A percentile compares a stretch with the other conserved stretches of the same genome.
phyloP scores from a whole-genome alignment of 2,113 vertebrate genomes.

The Cairina moschata region DNA sequence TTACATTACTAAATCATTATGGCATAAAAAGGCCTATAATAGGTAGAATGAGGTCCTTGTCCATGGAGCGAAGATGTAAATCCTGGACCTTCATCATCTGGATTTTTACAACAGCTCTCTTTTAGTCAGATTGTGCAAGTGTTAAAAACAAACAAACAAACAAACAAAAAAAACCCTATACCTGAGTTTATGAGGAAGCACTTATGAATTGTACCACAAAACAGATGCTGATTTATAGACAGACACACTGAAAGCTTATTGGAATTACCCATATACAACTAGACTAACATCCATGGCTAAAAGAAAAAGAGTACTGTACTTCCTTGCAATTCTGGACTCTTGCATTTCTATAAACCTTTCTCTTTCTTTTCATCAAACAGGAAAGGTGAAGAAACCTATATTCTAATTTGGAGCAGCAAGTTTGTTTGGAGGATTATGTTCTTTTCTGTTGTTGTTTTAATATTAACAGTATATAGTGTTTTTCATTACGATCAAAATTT shows the following conservation, averaged over 20 bases:
- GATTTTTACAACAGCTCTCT: background rate
- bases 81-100: background rate
- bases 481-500: background rate
- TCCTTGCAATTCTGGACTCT: background rate
- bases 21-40: background rate
- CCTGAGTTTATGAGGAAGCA: background rate
- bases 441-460: background rate
- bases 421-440: background rate
- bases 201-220: background rate
- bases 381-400: background rate
- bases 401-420: background rate
- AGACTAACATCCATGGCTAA: background rate
- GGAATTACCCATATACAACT: background rate
- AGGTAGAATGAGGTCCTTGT: background rate
- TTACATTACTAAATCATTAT: background rate
- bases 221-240: background rate
- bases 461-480: background rate
- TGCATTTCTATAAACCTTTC: background rate
- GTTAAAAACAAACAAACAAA: background rate
- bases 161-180: background rate
- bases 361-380: background rate
- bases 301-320: background rate
- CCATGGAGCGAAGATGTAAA: background rate
- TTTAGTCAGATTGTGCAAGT: background rate
- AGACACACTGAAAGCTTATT: background rate